phyloP scores from a whole-genome alignment of 2,113 vertebrate species.

The Phalacrocorax pelagicus region DNA sequence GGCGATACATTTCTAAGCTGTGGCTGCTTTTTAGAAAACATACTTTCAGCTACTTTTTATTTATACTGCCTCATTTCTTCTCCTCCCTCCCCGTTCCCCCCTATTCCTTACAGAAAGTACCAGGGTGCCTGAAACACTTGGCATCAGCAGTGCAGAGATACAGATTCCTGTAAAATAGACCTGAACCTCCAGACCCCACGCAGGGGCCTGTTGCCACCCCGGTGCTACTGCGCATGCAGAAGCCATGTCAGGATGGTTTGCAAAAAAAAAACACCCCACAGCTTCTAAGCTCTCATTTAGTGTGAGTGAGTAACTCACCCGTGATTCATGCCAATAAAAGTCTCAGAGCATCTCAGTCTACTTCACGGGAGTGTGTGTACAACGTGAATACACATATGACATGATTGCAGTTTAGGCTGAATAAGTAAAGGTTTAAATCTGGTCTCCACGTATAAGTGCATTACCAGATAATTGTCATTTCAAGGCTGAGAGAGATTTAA shows the following conservation, averaged over 20 bases:
- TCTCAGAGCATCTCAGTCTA: not conserved
- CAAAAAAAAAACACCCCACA: not conserved
- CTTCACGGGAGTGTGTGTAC: not conserved
- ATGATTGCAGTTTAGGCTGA: not conserved
- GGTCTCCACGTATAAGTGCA: rapidly evolving
- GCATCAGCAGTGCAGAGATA: not conserved
- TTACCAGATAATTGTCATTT: not conserved
- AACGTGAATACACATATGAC: not conserved
- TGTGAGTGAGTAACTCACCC: not conserved
- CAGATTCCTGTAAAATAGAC: not conserved
- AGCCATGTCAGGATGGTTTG: not conserved
- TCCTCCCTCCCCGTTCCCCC: not conserved
- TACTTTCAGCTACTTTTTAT: not conserved
- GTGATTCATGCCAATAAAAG: not conserved
- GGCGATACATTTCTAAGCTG: not conserved
- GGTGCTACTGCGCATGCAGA: not conserved
- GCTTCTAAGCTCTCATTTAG: not conserved
- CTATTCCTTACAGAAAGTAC: not conserved
- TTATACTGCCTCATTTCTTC: not conserved
- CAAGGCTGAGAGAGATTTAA: not conserved
- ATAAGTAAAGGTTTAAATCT: not conserved
- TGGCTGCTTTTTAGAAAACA: not conserved
- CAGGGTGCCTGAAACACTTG: not conserved
- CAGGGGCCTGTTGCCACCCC: not conserved
- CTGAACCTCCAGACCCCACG: not conserved